Conservation (phyloP, 2,888 invertebrate species). For the Gandaritis pyraliata region DNA sequence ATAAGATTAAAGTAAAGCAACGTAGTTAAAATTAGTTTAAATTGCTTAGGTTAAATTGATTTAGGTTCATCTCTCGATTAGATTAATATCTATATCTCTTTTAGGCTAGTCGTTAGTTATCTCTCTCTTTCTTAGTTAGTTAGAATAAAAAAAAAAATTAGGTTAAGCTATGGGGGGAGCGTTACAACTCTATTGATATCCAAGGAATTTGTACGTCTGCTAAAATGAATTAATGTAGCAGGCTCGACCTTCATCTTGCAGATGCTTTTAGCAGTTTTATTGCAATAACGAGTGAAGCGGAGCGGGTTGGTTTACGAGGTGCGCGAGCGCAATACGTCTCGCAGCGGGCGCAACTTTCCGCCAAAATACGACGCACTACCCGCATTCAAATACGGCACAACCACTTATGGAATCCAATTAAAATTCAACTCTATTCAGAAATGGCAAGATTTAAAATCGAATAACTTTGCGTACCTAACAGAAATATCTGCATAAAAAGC, state of each 20-base stretch:
- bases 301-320: background rate
- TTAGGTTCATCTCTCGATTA: too few relatives aligned
- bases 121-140: too few relatives aligned
- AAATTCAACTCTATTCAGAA: slow-evolving; percentile 11
- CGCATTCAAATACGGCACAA: background rate
- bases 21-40: too few relatives aligned
- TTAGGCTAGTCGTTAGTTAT: too few relatives aligned
- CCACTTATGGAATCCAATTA: background rate
- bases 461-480: background rate
- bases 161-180: too few relatives aligned
- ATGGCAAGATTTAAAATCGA: slow-evolving; percentile 13
- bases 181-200: slow-evolving; percentile 7
- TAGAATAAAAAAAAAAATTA: too few relatives aligned
- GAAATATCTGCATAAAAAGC: slow-evolving; percentile 19
- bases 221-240: slow-evolving; percentile 16
- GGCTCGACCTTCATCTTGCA: background rate
- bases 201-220: slow-evolving; percentile 8
- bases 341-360: slow-evolving; percentile 31
- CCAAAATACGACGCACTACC: slow-evolving; percentile 14
- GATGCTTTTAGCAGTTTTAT: slow-evolving; percentile 8
- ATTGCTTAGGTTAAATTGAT: too few relatives aligned
- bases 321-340: slow-evolving; percentile 23
- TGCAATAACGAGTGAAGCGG: slow-evolving; percentile 2
- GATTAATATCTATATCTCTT: too few relatives aligned
- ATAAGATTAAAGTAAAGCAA: too few relatives aligned